Conservation (phyloP, 2,113 vertebrate genomes). For the Pterocles burchelli region DNA sequence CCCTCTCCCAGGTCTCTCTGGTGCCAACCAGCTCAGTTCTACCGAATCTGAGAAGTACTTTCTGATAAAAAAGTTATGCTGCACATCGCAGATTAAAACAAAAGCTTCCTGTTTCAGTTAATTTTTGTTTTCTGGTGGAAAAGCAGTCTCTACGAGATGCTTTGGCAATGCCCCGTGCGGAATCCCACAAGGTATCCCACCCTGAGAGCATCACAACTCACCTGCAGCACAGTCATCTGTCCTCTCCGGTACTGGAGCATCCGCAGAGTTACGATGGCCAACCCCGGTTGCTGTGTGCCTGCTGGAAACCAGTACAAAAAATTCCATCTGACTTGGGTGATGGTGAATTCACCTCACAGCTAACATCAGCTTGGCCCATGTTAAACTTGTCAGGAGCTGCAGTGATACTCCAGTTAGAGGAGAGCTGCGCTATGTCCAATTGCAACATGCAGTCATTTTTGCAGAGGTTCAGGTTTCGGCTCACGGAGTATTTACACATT, state of each 20-base stretch:
- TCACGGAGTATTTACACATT: not conserved
- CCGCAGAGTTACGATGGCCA: rapidly evolving
- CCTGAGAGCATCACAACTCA: too few relatives aligned
- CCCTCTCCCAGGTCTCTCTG: rapidly evolving
- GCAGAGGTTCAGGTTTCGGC: not conserved
- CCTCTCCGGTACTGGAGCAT: not conserved
- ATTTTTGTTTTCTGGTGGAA: rapidly evolving
- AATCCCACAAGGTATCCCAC: rapidly evolving
- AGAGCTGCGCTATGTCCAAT: too few relatives aligned
- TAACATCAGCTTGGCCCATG: not conserved
- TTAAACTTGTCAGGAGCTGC: not conserved
- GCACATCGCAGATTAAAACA: rapidly evolving
- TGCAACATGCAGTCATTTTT: not conserved
- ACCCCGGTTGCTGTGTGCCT: rapidly evolving
- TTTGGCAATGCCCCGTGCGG: rapidly evolving
- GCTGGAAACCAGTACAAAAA: not conserved
- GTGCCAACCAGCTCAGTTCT: not conserved
- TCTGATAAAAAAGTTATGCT: not conserved
- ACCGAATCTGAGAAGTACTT: not conserved
- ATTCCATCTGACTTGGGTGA: not conserved
- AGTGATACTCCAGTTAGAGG: too few relatives aligned
- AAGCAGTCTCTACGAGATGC: not conserved
- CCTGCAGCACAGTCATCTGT: rapidly evolving
- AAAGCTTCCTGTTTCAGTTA: not conserved
- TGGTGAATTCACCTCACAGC: not conserved